Evolutionary conservation across 2,797 vertebrate species (phyloP).

Genomic region (Sphenodon punctatus): DNA sequence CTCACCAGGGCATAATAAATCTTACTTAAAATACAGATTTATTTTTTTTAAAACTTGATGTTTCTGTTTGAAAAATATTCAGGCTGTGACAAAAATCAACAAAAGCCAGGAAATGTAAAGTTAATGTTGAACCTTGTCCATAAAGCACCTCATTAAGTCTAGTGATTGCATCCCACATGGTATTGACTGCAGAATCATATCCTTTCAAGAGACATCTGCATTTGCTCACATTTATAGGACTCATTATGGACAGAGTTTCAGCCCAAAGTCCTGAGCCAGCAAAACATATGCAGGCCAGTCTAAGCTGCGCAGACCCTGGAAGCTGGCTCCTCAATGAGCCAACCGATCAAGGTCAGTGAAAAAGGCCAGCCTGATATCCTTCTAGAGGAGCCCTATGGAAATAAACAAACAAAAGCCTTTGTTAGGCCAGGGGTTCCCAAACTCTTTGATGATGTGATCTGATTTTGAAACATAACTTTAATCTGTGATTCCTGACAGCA

Average conservation of each 20-base stretch:
- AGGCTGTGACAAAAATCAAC: constrained; percentile 62
- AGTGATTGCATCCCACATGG: constrained; percentile 15
- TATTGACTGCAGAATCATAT: background rate
- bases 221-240: constrained; percentile 33
- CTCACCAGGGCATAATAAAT: constrained; percentile 56
- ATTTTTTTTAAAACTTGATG: constrained; percentile 42
- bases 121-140: constrained; percentile 60
- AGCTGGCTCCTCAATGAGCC: background rate
- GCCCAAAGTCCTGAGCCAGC: background rate
- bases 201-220: constrained; percentile 38
- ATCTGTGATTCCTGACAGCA: too few species aligned
- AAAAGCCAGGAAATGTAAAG: constrained; percentile 62
- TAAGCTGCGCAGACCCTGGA: background rate
- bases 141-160: constrained; percentile 61
- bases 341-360: background rate
- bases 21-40: constrained; percentile 45
- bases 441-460: too few species aligned
- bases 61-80: constrained; percentile 59
- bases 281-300: background rate
- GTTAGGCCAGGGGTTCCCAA: too few species aligned
- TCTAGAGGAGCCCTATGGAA: background rate
- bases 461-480: too few species aligned
- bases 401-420: background rate
- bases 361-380: background rate
- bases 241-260: constrained; percentile 8